phyloP scores from a whole-genome alignment of 2,888 invertebrate genomes.

The Machimus rusticus region DNA sequence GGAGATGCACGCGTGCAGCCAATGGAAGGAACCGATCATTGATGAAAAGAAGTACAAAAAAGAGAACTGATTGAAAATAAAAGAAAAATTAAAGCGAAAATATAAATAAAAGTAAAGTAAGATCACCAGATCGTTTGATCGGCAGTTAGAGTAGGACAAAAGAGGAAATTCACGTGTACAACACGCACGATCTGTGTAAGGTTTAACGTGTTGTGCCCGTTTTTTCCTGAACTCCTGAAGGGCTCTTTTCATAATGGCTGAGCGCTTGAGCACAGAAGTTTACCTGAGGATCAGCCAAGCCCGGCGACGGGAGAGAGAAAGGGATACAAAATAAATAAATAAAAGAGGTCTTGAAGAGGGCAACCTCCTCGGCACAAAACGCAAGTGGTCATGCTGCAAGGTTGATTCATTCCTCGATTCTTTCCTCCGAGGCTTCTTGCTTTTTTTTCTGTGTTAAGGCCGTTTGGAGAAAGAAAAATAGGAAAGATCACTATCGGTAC shows the following conservation, averaged over 20 bases:
- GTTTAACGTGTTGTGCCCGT: conserved; percentile 10
- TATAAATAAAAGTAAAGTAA: neutral
- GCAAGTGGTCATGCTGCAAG: conserved; percentile 10
- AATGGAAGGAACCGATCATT: conserved; percentile 17
- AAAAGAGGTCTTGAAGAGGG: conserved; percentile 8
- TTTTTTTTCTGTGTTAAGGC: neutral
- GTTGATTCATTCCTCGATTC: conserved; percentile 24
- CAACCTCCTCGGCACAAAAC: conserved; percentile 12
- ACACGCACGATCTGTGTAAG: conserved; percentile 24
- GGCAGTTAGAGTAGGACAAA: neutral
- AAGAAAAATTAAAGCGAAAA: neutral
- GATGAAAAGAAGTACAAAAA: conserved; percentile 31
- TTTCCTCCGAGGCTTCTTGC: neutral
- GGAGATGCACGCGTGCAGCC: conserved; percentile 11
- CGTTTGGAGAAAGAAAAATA: conserved; percentile 27
- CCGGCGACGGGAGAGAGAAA: neutral
- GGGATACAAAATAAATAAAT: neutral
- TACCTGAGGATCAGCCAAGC: neutral
- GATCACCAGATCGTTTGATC: neutral
- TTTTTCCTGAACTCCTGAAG: neutral
- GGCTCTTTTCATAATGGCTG: neutral
- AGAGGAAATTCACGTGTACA: conserved; percentile 39
- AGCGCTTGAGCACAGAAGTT: neutral
- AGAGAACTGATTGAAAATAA: conserved; percentile 4
- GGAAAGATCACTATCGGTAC: conserved; percentile 30